Base-by-base conservation (phyloP, 2,113 vertebrate species). In the Leptosomus discolor region DNA sequence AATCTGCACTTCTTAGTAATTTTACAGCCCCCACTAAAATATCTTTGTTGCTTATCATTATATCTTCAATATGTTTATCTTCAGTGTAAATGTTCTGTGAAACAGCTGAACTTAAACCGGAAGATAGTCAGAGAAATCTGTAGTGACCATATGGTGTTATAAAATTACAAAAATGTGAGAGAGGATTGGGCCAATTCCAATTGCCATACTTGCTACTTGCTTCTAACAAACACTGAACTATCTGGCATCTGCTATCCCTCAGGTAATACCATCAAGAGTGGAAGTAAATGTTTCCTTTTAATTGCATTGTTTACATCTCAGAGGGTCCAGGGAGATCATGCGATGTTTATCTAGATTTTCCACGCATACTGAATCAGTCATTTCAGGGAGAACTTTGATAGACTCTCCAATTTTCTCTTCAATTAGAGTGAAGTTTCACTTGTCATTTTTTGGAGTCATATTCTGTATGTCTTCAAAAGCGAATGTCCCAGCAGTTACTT, bases 191-290 rank as follows among this genome's bases (percentile, higher is more conserved):
- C 95, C 94, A 90, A 48, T 77, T 96, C 85, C 82, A 56, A 29
- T 43, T 97, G 97, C 97, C 96, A 95, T 95, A 96, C 63, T 88
- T 94, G 76, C 83, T 85, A 88, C 94, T 97, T 95, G 81, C 94
- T 78, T 91, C 96, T 97, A 93, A 96, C 96, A 94, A 97, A 95
- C 95, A 88, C 95, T 92, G 89, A 94, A 90, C 96, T 97, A 70
- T 90, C 86, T 95, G 94, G 94, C 97, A 97, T 97, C 97, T 98
- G 97, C 91, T 93, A 9, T 96, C 94, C 95, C 96, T 97, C 94
- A 96, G 96, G 96, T 96, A 93, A 95, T 77, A 48, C 70, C 91
- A 92, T 92, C 86, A 88, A 90, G 93, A 96, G 75, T 95, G 91
- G 92, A 94, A 97, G 95, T 92, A 95, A 95, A 94, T 96, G 90